These are phyloP conservation scores for Brachionus asplanchnoidis DNA, from an alignment of 1,140 invertebrate genomes.

Conservation along the genomic window DNA sequence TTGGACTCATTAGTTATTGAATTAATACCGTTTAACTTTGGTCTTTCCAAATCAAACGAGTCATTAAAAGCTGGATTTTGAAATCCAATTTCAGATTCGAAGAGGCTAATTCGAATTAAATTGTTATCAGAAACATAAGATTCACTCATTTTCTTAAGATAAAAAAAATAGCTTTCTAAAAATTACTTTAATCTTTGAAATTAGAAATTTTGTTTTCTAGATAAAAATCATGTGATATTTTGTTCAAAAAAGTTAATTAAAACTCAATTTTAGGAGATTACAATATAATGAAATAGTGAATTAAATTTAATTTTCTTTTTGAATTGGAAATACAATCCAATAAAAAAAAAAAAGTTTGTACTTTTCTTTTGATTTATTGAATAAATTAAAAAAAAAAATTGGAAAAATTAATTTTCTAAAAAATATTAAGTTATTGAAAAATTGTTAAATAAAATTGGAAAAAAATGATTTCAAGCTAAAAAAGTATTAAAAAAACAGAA, in stretches of 20 bases:
- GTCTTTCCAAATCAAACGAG: neutral
- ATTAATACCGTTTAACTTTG: neutral
- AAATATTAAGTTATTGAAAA: neutral
- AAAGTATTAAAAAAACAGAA: no score
- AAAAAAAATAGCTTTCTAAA: neutral
- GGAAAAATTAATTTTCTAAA: no score
- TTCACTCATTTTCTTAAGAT: neutral
- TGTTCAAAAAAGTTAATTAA: neutral
- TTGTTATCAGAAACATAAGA: neutral
- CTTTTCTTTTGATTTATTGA: no score
- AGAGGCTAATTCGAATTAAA: neutral
- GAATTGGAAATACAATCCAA: no score
- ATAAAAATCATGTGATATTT: neutral
- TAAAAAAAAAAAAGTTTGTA: no score
- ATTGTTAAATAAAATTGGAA: neutral
- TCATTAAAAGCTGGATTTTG: conserved; percentile 17
- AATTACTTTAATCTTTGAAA: neutral
- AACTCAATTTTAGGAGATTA: neutral
- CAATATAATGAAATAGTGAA: no score
- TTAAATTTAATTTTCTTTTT: no score
- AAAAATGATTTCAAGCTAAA: neutral
- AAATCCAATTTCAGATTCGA: neutral
- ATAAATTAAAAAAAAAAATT: no score
- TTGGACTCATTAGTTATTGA: no score
- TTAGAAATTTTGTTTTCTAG: neutral